Conservation (phyloP, 2,888 invertebrate genomes). For the Ctena decussata region DNA sequence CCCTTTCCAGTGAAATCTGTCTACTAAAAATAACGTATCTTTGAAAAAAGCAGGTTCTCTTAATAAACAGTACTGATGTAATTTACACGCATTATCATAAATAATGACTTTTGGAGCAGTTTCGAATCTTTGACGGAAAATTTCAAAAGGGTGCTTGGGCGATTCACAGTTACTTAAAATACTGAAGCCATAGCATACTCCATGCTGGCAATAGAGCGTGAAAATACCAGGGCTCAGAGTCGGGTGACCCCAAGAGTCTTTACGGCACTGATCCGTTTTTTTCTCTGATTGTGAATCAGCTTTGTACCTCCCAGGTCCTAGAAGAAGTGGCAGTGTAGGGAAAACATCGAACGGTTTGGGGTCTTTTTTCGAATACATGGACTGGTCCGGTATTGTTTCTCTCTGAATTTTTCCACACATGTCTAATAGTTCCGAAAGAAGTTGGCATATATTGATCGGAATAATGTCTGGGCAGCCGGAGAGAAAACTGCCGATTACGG, state of each 20-base stretch:
- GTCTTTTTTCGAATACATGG: not conserved
- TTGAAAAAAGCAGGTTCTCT: not conserved
- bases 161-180: not conserved
- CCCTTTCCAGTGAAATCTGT: slow-evolving; percentile 6
- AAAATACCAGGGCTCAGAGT: not conserved
- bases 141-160: not conserved
- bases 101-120: not conserved
- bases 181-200: not conserved
- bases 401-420: not conserved
- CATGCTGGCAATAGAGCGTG: not conserved
- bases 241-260: not conserved
- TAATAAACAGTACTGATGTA: not conserved
- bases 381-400: not conserved
- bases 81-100: not conserved
- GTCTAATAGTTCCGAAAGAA: not conserved
- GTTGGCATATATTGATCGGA: not conserved
- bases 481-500: not conserved
- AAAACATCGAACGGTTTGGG: not conserved
- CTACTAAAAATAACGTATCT: not conserved
- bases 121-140: not conserved
- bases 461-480: not conserved
- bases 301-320: not conserved
- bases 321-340: not conserved
- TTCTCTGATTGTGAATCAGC: not conserved
- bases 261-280: not conserved